A percentile compares a stretch with the other conserved stretches of the same genome.
These are phyloP conservation scores for Neocrepidodera transversa DNA, from an alignment of 2,888 invertebrate genomes.

Conservation along the genomic window DNA sequence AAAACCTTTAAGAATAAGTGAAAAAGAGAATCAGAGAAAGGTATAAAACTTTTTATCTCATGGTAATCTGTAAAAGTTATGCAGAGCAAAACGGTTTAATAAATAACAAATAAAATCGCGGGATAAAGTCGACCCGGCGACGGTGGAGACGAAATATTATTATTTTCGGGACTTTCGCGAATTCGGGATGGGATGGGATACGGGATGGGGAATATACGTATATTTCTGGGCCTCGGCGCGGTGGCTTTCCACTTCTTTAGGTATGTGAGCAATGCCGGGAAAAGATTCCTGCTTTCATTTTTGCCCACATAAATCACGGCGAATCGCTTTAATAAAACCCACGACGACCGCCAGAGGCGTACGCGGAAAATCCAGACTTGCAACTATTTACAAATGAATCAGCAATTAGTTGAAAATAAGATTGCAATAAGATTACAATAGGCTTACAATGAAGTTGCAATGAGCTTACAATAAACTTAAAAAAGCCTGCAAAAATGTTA, in stretches of 20 bases:
- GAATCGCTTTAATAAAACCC: constrained; percentile 60
- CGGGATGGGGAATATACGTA: constrained; percentile 2
- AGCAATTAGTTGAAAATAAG: too few relatives aligned
- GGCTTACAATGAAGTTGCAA: too few relatives aligned
- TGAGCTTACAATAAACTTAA: too few relatives aligned
- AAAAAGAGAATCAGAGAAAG: too few relatives aligned
- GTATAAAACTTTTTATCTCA: constrained; percentile 23
- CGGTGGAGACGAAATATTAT: constrained; percentile 7
- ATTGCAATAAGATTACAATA: too few relatives aligned
- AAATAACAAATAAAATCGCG: constrained; percentile 33
- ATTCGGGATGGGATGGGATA: not conserved
- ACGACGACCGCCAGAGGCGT: constrained; percentile 33
- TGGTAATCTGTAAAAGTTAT: constrained; percentile 32
- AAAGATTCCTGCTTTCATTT: constrained; percentile 59
- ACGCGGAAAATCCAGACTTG: too few relatives aligned
- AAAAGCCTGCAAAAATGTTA: too few relatives aligned
- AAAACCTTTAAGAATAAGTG: too few relatives aligned
- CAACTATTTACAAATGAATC: too few relatives aligned
- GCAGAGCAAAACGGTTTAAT: constrained; percentile 36
- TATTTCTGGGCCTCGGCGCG: constrained; percentile 22
- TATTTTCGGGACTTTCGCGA: not conserved
- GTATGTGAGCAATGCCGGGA: constrained; percentile 57
- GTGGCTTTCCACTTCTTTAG: constrained; percentile 55
- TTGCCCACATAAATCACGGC: constrained; percentile 59
- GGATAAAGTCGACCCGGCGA: constrained; percentile 32